These are phyloP conservation scores for Drosophila melanogaster DNA, from an alignment of 1,140 invertebrate species.

Conservation along the genomic window Release_6_plus_ISO1_MT NT_033779.5:11868501-11869000, in stretches of 20 bases:
- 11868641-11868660: too few relatives aligned
- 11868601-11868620: slow-evolving; percentile 4
- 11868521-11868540: slow-evolving; percentile 24
- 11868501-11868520: slow-evolving; percentile 35
- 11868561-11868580: slow-evolving; percentile 20
- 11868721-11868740: too few relatives aligned
- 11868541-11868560: not conserved
- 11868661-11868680: too few relatives aligned
- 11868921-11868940: slow-evolving; percentile 32
- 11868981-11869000: slow-evolving; percentile 26
- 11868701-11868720: too few relatives aligned
- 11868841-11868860: not conserved
- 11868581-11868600: not conserved
- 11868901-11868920: slow-evolving; percentile 64
- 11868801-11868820: not conserved
- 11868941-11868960: not conserved
- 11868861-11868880: slow-evolving; percentile 11
- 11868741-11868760: too few relatives aligned
- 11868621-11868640: not conserved
- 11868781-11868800: not conserved
- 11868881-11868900: slow-evolving; percentile 51
- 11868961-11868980: not conserved
- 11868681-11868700: too few relatives aligned
- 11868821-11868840: not conserved
- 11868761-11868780: not conserved